Evolutionary conservation across 1,140 invertebrate species (phyloP).

Genomic region (Rhopalosiphum padi): DNA sequence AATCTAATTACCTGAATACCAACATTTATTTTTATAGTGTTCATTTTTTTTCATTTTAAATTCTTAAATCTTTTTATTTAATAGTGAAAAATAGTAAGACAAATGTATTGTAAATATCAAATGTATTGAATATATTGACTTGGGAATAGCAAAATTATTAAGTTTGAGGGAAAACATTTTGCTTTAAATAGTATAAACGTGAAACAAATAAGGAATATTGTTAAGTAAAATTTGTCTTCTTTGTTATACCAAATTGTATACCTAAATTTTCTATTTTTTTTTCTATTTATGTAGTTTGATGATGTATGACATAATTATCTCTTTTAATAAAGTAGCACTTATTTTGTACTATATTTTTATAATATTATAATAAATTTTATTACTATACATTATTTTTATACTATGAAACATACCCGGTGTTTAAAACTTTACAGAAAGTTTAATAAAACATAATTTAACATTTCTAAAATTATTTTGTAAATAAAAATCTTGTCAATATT

Average conservation of each 20-base stretch:
- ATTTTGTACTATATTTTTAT: background rate
- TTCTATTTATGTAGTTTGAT: background rate
- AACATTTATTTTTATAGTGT: background rate
- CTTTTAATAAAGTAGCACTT: conserved; percentile 12
- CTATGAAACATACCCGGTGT: background rate
- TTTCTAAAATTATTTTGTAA: no score
- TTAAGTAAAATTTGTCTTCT: background rate
- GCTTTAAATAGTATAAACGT: background rate
- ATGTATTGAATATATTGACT: background rate
- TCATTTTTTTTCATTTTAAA: background rate
- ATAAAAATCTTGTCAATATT: background rate
- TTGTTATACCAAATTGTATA: background rate
- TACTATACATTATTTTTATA: background rate
- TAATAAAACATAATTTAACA: no score
- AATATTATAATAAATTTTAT: background rate
- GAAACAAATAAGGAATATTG: background rate
- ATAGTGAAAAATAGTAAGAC: background rate
- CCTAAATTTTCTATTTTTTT: background rate
- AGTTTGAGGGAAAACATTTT: background rate
- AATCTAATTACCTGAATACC: background rate
- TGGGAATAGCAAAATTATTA: background rate
- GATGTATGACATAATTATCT: background rate
- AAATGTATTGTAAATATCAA: background rate
- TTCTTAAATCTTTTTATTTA: background rate
- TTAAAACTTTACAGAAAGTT: background rate